Base-by-base conservation (phyloP, 2,113 vertebrate species). In the Corythornis cristatus region DNA sequence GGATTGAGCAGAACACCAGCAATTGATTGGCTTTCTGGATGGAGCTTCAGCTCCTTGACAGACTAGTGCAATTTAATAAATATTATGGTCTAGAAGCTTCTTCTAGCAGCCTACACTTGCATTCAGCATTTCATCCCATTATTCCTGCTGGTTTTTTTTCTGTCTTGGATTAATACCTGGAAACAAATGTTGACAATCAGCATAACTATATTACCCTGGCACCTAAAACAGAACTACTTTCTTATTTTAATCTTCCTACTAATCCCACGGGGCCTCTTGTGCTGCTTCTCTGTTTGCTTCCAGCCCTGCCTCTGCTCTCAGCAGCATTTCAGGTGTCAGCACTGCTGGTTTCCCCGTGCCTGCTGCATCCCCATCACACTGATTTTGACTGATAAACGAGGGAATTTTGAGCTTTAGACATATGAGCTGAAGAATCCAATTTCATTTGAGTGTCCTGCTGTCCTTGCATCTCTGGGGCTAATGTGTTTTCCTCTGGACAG, bases 401-500 rank as follows among this genome's bases (percentile, higher is more conserved):
- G 64, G 71, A 84, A 48, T 87, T 89, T 88, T 33, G 66, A 22
- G 23, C 67, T 33, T 33, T 64, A 28, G 87, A 8, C 77, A 29
- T 19, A 16, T 0, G 20, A 81, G 17, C 66, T 67, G 15, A 70
- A 58, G 66, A 90, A 89, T 90, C 89, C 78, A 60, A 65, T 92
- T 89, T 37, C 56, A 29, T 31, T 22, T 2, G 3, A 53, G 51
- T 6, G 67, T 66, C 93, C 87, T 80, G 89, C 94, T 94, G 86
- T 80, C 91, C 60, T 19, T 35, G 58, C 70, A 6, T 76, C 71
- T 76, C 83, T 43, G 28, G 2, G 35, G 28, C 81, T 87, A 84
- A 84, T 91, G 84, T 29, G 5, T 95, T 87, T 93, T 87, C 66
- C 89, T 64, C 70, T 2, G n/a, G 85, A 93, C 70, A 62, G 9